A percentile compares a stretch with the other conserved stretches of the same genome.
Evolutionary conservation across 2,888 invertebrate species (phyloP).

Genomic region (Zaprionus bogoriensis): DNA sequence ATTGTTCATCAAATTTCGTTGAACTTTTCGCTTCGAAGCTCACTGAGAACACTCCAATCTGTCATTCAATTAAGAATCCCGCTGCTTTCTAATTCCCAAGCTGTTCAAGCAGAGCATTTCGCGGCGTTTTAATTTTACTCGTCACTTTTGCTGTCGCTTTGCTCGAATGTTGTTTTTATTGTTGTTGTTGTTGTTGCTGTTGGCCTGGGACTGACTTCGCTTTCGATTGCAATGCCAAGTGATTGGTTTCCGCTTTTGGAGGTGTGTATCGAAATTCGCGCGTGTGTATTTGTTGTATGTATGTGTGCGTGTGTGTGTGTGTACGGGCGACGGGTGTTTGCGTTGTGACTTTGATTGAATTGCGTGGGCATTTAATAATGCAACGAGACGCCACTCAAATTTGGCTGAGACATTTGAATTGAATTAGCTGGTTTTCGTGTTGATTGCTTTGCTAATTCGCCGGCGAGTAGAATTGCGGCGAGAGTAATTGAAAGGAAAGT

Average conservation of each 20-base stretch:
- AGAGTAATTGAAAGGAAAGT: slow-evolving; percentile 12
- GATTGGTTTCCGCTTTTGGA: slow-evolving; percentile 59
- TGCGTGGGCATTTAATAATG: slow-evolving; percentile 62
- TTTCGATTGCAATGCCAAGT: slow-evolving; percentile 69
- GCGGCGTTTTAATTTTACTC: slow-evolving; percentile 16
- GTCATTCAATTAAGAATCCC: background rate
- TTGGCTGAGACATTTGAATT: slow-evolving; percentile 55
- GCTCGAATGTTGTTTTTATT: no score
- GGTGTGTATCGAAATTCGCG: slow-evolving; percentile 4
- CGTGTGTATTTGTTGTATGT: background rate
- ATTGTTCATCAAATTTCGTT: background rate
- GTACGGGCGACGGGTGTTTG: slow-evolving; percentile 11
- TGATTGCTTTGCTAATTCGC: slow-evolving; percentile 25
- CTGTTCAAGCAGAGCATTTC: background rate
- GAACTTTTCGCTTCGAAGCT: background rate
- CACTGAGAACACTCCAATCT: background rate
- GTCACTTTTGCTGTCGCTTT: no score
- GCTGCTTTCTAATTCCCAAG: background rate
- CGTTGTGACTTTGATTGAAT: slow-evolving; percentile 58
- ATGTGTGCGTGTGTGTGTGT: slow-evolving; percentile 1
- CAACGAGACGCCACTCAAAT: slow-evolving; percentile 41
- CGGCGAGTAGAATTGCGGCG: background rate
- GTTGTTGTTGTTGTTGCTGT: slow-evolving; percentile 5
- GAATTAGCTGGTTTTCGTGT: slow-evolving; percentile 47
- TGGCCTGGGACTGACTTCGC: slow-evolving; percentile 31